Conservation (phyloP, 2,113 vertebrate genomes). For the Callipepla squamata region DNA sequence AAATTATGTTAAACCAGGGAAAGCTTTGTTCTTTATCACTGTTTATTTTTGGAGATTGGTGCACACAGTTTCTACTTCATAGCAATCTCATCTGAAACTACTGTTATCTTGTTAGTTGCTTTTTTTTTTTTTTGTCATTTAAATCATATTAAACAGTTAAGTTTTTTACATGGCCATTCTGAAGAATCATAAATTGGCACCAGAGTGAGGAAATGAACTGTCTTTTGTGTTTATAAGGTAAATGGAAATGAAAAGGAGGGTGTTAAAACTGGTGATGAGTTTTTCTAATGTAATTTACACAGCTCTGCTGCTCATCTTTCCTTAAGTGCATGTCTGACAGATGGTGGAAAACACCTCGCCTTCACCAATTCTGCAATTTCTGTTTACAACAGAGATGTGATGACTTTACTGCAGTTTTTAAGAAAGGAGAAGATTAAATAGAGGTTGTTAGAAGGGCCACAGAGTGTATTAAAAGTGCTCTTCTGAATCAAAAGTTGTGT, state of each 20-base stretch:
- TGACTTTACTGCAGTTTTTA: neutral
- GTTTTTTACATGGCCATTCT: neutral
- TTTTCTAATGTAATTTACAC: neutral
- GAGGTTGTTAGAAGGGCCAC: neutral
- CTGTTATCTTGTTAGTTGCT: neutral
- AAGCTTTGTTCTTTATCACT: neutral
- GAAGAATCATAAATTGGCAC: neutral
- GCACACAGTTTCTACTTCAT: neutral
- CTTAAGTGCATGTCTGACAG: neutral
- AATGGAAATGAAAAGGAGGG: neutral
- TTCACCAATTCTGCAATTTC: neutral
- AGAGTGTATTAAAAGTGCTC: neutral
- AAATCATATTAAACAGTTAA: neutral
- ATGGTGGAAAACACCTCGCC: neutral
- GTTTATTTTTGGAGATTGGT: neutral
- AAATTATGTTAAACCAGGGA: neutral
- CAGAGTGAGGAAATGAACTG: neutral
- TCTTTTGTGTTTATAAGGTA: constrained; percentile 15
- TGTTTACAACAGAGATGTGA: neutral
- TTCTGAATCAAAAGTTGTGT: neutral
- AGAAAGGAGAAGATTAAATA: neutral
- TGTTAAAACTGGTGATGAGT: neutral
- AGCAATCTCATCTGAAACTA: neutral
- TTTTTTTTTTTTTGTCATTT: neutral
- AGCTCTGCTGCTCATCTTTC: neutral